Percentiles rank a stretch among this genome's conserved stretches.
These are phyloP conservation scores for Phytoseiulus persimilis DNA, from an alignment of 2,888 invertebrate species.

Conservation along the genomic window DNA sequence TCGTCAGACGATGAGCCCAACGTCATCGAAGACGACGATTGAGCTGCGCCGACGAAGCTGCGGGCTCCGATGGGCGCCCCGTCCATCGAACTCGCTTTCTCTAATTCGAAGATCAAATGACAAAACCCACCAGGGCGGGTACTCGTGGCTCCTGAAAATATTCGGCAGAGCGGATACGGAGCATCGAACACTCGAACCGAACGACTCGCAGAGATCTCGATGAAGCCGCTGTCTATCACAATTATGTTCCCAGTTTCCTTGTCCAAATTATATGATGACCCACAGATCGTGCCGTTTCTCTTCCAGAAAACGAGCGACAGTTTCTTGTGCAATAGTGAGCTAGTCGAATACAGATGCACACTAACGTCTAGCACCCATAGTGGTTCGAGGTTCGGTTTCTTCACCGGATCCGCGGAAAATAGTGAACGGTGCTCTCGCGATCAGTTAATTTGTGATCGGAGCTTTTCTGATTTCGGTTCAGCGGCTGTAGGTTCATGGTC, in stretches of 20 bases:
- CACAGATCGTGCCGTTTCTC: neutral
- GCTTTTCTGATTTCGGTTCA: too few species aligned
- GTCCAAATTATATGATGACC: neutral
- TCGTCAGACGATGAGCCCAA: conserved; percentile 22
- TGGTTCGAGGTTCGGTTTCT: neutral
- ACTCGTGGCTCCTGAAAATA: too few species aligned
- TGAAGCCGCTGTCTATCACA: too few species aligned
- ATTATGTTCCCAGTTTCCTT: neutral
- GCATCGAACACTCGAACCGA: too few species aligned
- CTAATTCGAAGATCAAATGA: too few species aligned
- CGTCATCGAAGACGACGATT: conserved; percentile 35
- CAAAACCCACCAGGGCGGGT: too few species aligned
- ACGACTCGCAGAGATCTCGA: too few species aligned
- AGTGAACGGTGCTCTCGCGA: neutral
- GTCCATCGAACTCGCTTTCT: too few species aligned
- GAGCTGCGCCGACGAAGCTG: neutral
- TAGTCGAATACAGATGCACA: neutral
- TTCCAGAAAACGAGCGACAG: neutral
- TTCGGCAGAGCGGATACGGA: too few species aligned
- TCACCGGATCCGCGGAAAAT: neutral
- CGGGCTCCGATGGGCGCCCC: neutral
- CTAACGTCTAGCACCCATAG: neutral
- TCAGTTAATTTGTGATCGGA: too few species aligned
- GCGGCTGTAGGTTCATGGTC: too few species aligned
- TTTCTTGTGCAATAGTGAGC: neutral